Percentiles rank a stretch among this genome's conserved stretches.
Evolutionary conservation across 1,140 invertebrate species (phyloP).

Genomic region (Nixonia krombeini): DNA sequence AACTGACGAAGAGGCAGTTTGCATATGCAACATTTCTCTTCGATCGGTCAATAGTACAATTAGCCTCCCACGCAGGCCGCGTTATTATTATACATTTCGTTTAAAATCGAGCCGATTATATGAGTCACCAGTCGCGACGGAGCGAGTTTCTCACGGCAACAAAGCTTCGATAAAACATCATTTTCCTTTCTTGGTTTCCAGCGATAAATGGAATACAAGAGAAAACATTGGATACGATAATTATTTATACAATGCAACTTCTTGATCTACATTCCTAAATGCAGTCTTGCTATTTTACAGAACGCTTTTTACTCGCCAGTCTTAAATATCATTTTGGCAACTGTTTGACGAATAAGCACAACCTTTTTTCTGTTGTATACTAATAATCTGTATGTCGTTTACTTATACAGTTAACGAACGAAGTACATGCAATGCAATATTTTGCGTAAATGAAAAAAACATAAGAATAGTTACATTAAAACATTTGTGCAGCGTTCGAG

Average conservation of each 20-base stretch:
- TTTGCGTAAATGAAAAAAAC: too few relatives aligned
- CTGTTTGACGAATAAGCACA: too few relatives aligned
- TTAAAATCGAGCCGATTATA: constrained; percentile 1
- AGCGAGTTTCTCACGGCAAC: constrained; percentile 14
- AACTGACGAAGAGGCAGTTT: constrained; percentile 24
- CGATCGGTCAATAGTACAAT: constrained; percentile 15
- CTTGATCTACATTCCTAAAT: constrained; percentile 29
- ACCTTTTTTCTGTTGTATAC: too few relatives aligned
- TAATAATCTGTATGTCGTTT: too few relatives aligned
- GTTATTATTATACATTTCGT: neutral
- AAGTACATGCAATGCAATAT: too few relatives aligned
- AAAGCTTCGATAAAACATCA: constrained; percentile 22
- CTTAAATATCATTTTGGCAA: too few relatives aligned
- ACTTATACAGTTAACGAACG: too few relatives aligned
- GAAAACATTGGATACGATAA: constrained; percentile 15
- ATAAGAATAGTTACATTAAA: too few relatives aligned
- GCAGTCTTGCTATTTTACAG: too few relatives aligned
- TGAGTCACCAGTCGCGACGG: neutral
- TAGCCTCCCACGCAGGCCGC: constrained; percentile 8
- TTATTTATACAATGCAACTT: neutral
- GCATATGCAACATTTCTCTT: constrained; percentile 2
- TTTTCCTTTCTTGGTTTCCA: constrained; percentile 19
- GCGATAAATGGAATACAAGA: constrained; percentile 35
- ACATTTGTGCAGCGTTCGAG: too few relatives aligned
- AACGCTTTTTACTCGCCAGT: too few relatives aligned